Evolutionary conservation across 2,113 vertebrate genomes (phyloP).

Genomic region (Cygnus buccinator): DNA sequence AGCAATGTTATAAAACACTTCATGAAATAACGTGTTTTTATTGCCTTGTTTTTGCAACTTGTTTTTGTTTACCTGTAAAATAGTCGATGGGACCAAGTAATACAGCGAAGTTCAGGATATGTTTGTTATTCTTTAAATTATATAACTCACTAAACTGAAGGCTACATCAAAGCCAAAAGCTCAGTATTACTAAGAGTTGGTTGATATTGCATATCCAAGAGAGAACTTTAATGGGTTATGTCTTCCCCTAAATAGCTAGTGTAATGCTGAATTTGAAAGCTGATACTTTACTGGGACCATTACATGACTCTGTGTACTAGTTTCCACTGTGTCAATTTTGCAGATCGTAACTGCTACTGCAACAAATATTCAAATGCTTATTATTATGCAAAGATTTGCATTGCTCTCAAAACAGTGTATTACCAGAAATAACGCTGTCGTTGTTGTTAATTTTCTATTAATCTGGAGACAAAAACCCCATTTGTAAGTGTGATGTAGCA

Average conservation of each 20-base stretch:
- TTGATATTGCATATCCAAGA: not conserved
- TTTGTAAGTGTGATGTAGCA: constrained; percentile 41
- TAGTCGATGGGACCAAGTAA: not conserved
- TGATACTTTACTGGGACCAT: not conserved
- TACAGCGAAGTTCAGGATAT: not conserved
- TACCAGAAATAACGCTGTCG: not conserved
- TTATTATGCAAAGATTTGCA: constrained; percentile 2
- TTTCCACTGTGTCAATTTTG: not conserved
- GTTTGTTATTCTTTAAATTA: not conserved
- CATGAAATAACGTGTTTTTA: not conserved
- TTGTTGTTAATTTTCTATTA: not conserved
- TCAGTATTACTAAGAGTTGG: not conserved
- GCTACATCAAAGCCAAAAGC: not conserved
- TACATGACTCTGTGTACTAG: not conserved
- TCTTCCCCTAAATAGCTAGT: not conserved
- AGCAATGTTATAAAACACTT: not conserved
- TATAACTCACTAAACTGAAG: not conserved
- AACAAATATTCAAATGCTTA: not conserved
- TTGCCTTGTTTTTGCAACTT: not conserved
- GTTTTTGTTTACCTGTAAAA: constrained; percentile 14
- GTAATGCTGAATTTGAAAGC: not conserved
- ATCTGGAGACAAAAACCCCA: constrained; percentile 31
- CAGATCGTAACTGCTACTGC: not conserved
- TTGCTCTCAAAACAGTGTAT: not conserved
- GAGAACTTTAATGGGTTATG: not conserved